Evolutionary conservation across 2,888 invertebrate genomes (phyloP).

Genomic region (Orthosia incerta): DNA sequence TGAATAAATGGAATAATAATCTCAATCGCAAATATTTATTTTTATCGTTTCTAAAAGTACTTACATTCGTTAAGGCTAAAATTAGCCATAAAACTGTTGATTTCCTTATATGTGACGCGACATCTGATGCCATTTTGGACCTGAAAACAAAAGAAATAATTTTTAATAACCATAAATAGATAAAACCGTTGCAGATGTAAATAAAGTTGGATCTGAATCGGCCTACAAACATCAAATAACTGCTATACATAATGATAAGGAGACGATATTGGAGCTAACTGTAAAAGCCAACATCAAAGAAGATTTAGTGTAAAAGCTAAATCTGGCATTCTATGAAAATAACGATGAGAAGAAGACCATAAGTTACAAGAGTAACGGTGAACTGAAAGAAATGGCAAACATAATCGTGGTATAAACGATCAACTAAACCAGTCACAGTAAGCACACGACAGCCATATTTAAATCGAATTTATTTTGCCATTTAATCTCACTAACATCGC

Average conservation of each 20-base stretch:
- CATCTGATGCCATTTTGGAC: conserved; percentile 87
- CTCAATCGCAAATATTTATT: background rate
- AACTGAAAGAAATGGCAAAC: conserved; percentile 40
- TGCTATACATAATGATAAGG: conserved; percentile 1
- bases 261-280: conserved; percentile 9
- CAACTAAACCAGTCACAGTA: conserved; percentile 51
- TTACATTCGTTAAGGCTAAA: conserved; percentile 86
- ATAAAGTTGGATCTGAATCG: background rate
- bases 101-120: conserved; percentile 84
- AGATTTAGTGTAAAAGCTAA: conserved; percentile 25
- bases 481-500: conserved; percentile 57
- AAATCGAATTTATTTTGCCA: conserved; percentile 60
- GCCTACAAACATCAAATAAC: conserved; percentile 14
- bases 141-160: conserved; percentile 75
- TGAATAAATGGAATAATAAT: too few relatives aligned
- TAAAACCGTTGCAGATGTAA: background rate
- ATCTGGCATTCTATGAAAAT: conserved; percentile 29
- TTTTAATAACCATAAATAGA: background rate
- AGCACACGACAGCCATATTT: conserved; percentile 54
- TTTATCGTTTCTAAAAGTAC: conserved; percentile 64
- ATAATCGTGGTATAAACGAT: conserved; percentile 39
- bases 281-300: background rate
- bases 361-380: conserved; percentile 28
- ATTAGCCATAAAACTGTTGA: conserved; percentile 85
- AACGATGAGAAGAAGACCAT: background rate